phyloP scores from a whole-genome alignment of 2,797 vertebrate species.

The Catostomus latipinnis region DNA sequence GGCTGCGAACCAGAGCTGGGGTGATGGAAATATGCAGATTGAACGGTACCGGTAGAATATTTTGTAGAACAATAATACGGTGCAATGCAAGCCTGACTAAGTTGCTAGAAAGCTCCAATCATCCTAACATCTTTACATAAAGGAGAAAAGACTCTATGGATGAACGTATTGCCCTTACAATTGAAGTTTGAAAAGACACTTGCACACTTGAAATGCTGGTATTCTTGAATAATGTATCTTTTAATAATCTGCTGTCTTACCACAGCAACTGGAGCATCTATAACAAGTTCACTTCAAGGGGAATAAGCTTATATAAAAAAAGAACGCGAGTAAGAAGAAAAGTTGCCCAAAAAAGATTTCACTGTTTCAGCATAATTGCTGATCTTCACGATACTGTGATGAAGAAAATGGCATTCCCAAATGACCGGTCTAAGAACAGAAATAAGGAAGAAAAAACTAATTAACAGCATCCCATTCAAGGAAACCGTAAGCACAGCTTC shows the following conservation, averaged over 20 bases:
- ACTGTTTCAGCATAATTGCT: conserved; percentile 65
- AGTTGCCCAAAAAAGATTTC: conserved; percentile 74
- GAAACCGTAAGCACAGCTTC: conserved; percentile 37
- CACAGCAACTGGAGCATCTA: conserved; percentile 69
- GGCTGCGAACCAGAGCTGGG: conserved; percentile 68
- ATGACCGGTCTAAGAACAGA: conserved; percentile 67
- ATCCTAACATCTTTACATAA: conserved; percentile 19
- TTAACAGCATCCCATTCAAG: conserved; percentile 68
- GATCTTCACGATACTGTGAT: conserved; percentile 63
- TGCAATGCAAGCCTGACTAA: not conserved
- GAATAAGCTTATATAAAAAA: conserved; percentile 66
- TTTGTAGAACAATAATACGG: conserved; percentile 7
- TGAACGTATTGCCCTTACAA: conserved; percentile 23
- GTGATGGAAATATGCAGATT: conserved; percentile 75
- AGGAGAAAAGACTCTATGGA: conserved; percentile 1
- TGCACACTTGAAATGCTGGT: conserved; percentile 44
- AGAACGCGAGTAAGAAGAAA: conserved; percentile 38
- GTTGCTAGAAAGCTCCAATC: not conserved
- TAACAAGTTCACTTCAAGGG: conserved; percentile 72
- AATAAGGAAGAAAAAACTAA: conserved; percentile 72
- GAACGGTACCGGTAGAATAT: conserved; percentile 3
- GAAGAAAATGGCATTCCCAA: conserved; percentile 66
- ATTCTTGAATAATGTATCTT: conserved; percentile 71
- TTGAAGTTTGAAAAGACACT: conserved; percentile 28
- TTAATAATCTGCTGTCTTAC: conserved; percentile 72